Conservation (phyloP, 2,888 invertebrate genomes). For the Myopa tessellatipennis region DNA sequence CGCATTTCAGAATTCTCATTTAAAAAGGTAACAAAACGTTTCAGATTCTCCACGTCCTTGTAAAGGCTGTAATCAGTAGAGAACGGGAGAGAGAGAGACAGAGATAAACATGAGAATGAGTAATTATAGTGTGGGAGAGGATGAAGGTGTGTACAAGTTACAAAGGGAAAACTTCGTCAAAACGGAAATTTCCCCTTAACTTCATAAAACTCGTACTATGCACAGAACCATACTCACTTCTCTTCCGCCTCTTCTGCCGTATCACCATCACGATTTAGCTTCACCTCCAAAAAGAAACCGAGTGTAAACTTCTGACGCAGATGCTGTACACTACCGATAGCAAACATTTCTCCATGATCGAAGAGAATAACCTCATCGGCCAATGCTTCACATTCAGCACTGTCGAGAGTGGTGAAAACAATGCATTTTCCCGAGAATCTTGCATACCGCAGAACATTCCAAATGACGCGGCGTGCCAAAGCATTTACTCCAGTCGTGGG, state of each 20-base stretch:
- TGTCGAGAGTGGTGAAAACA: slow-evolving; percentile 83
- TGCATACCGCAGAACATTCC: slow-evolving; percentile 78
- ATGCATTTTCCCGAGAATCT: slow-evolving; percentile 78
- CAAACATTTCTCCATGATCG: slow-evolving; percentile 80
- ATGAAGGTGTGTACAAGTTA: too few species aligned
- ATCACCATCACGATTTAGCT: slow-evolving; percentile 54
- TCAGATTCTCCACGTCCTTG: slow-evolving; percentile 55
- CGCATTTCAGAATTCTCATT: slow-evolving; percentile 55
- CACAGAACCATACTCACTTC: slow-evolving; percentile 52
- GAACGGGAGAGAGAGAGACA: neutral
- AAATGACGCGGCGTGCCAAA: slow-evolving; percentile 81
- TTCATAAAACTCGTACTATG: too few species aligned
- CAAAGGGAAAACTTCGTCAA: too few species aligned
- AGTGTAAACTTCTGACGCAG: slow-evolving; percentile 78
- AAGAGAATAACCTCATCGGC: slow-evolving; percentile 82
- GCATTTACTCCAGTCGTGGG: slow-evolving; percentile 73
- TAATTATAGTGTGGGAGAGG: too few species aligned
- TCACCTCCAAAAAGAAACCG: slow-evolving; percentile 66
- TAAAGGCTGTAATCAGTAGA: slow-evolving; percentile 49
- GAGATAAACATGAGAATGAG: neutral
- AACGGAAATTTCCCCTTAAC: too few species aligned
- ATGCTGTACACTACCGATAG: slow-evolving; percentile 79
- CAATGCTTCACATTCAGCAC: slow-evolving; percentile 84
- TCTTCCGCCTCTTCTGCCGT: slow-evolving; percentile 52
- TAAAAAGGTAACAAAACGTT: slow-evolving; percentile 55